Base-by-base conservation (phyloP, 2,888 invertebrate genomes). In the Tipula lateralis region DNA sequence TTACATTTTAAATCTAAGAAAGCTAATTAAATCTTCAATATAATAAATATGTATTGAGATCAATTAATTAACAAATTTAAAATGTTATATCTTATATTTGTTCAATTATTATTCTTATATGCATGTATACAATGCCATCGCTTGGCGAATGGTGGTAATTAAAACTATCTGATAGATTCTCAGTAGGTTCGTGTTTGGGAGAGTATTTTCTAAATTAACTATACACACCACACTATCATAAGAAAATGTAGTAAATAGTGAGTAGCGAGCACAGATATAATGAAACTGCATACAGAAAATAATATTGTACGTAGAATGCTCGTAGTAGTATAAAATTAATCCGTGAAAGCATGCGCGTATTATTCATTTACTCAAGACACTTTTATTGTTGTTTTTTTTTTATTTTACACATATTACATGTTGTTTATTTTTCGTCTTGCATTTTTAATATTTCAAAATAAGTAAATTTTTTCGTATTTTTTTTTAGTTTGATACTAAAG, bases 401-500 rank as follows among this genome's bases (percentile, higher is more conserved):
- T 80, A 19, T 82, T 82, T 30, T 30, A 82, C 19, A 82, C 82
- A 82, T 5, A 66, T 66, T 66, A 66, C 66, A 66, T 66, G 24
- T 66, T 66, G 66, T 66, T 66, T 66, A 66, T 66, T 24, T 66
- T 66, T 66, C 66, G 66, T 66, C 66, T 66, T 66, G 66, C 66
- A 66, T 66, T 66, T 66, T 66, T 24, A 66, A 66, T 66, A 66
- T 66, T 66, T 66, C 66, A 66, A 66, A 66, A 66, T 66, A 66
- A 66, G 66, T 66, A 66, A 66, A 50, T 50, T 50, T 82, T 82
- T 82, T 82, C 32, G 32, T 82, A 30, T 82, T 82, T 82, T 80
- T 24, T 80, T 82, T 82, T 82, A 82, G 82, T 82, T 82, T 32
- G 82, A 82, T 82, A 82, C 82, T 82, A 82, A 82, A 82, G 82